These are phyloP conservation scores for Eutolmus rufibarbis DNA, from an alignment of 2,888 invertebrate species.

Conservation along the genomic window DNA sequence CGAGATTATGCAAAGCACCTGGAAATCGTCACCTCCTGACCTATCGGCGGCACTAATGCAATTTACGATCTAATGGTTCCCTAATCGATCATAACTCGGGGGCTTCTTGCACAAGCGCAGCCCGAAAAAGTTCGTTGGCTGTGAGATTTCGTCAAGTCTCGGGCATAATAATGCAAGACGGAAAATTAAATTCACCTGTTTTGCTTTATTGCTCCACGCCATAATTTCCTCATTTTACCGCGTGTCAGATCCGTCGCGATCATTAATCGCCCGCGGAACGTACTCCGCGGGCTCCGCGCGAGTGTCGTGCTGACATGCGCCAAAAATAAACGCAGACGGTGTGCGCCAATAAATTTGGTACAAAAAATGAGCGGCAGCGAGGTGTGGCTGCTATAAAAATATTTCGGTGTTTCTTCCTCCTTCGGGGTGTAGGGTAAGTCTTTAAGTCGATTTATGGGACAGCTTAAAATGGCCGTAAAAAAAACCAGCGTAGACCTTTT, in stretches of 20 bases:
- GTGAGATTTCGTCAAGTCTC: background rate
- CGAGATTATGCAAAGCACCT: background rate
- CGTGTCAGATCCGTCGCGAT: background rate
- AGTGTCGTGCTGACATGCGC: background rate
- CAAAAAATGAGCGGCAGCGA: background rate
- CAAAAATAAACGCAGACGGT: background rate
- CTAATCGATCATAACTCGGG: background rate
- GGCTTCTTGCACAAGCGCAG: background rate
- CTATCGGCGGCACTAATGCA: background rate
- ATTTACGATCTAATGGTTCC: background rate
- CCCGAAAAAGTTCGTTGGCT: background rate
- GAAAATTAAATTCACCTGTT: background rate
- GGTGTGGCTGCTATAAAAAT: background rate
- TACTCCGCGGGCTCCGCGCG: background rate
- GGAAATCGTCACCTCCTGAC: background rate
- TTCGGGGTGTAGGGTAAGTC: background rate
- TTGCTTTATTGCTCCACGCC: background rate
- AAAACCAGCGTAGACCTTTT: background rate
- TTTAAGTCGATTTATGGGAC: background rate
- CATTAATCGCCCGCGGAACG: background rate
- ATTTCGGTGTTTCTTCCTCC: background rate
- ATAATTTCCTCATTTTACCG: background rate
- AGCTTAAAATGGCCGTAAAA: background rate
- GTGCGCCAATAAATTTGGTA: background rate
- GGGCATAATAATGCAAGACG: background rate